Base-by-base conservation (phyloP, 2,113 vertebrate genomes). In the Thunnus thynnus region DNA sequence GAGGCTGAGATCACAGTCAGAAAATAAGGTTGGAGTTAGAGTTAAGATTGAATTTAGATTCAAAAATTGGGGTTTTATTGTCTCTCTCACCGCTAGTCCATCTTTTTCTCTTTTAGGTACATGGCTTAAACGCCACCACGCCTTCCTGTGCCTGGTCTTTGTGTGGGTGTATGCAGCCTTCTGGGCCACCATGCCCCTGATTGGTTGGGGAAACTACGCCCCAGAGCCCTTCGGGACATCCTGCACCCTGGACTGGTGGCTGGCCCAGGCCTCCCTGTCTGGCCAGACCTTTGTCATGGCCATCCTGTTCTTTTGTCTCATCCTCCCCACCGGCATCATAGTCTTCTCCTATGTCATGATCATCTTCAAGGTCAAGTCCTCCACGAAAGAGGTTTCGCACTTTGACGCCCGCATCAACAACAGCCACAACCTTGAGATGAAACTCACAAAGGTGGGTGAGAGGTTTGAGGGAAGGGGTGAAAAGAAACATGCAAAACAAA, bases 231-330 rank as follows among this genome's bases (percentile, higher is more conserved):
- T 98, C 10, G 98, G 98, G 68, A 99, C 98, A 18, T 98, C 98
- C 1, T 99, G 98, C 91, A 98, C 98, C 0, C 88, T 99, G 94
- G 97, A 99, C 93, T 99, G 98, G 98, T 98, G 97, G 97, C 92
- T 98, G 88, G 97, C 97, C 0, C 97, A 98, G 88, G 94, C 96
- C 20, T 97, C 97, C 0, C 90, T 96, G 47, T 95, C 95, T 0
- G 98, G 97, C 17, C 97, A 98, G 91, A 94, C 91, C 81, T 99
- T 99, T 69, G 95, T 99, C 84, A 78, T 99, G 93, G 91, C 95
- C 85, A 98, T 99, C 75, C 95, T 99, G 48, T 95, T 98, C 94
- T 99, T 98, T 92, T 99, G 98, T 87, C 97, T 99, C 47, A 25
- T 99, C 82, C 89, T 99, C n/a, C 98, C 98, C 20, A 95, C 96